Base-by-base conservation (phyloP, 2,797 vertebrate species). In the Poliocrania exsul region DNA sequence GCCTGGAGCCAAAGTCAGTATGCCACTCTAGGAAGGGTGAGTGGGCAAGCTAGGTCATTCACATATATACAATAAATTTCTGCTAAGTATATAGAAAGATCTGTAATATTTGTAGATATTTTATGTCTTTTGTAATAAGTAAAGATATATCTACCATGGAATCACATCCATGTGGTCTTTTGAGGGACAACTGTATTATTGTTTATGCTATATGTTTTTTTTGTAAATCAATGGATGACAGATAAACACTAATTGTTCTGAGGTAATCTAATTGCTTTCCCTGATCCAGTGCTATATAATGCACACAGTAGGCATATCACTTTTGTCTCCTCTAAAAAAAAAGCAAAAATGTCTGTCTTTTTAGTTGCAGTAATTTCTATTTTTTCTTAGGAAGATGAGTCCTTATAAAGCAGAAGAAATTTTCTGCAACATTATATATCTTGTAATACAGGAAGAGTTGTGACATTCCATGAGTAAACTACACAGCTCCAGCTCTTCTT, bases 261-360 rank as follows among this genome's bases (percentile, higher is more conserved):
- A 70, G 42, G 44, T 62, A 81, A 90, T 66, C 42, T 53, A 29
- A 47, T 83, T 90, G 23, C 29, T 85, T 82, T 79, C 42, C 60
- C 44, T 53, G 65, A 91, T 54, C 38, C 53, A 58, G 7, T 47
- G 33, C 5, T 65, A 35, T 35, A 58, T 46, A 26, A 13, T 37
- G 69, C 47, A 47, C 14, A 46, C 31, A 28, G 54, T 19, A 83
- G 31, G 16, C 11, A 38, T 35, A 64, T 58, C 8, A 13, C 20
- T 89, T 95, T 28, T 49, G 61, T 75, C 72, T 64, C 47, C 90
- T 77, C n/a, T 28, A 49, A 37, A 60, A 90, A 90, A 89, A 88
- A 83, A 88, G 0, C 5, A 35, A 16, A 57, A 5, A 2, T 72
- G 15, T 65, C 35, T 94, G 70, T 47, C 40, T 44, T 83, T 92